Percentiles rank a stretch among this genome's conserved stretches.
phyloP scores from a whole-genome alignment of 2,888 invertebrate species.

The Nomada fucata region DNA sequence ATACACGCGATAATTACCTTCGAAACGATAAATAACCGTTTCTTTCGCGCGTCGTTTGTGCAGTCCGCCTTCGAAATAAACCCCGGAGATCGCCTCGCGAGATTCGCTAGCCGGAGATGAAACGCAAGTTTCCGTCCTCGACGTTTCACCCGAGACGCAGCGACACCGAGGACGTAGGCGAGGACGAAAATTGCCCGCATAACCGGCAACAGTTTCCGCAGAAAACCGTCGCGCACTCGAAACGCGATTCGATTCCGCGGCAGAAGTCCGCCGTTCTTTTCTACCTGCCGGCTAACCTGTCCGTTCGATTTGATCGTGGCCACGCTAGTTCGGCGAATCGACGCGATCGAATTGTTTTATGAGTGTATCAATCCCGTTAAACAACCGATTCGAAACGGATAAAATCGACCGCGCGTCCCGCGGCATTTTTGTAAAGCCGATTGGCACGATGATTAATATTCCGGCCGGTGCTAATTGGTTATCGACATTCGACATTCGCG shows the following conservation, averaged over 20 bases:
- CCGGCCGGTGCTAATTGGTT: slow-evolving; percentile 41
- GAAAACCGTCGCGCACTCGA: not conserved
- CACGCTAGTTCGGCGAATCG: too few species aligned
- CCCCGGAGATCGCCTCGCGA: not conserved
- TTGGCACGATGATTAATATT: slow-evolving; percentile 48
- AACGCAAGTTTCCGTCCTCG: not conserved
- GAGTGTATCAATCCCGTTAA: not conserved
- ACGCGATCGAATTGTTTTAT: too few species aligned
- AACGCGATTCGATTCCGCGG: not conserved
- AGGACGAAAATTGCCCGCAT: not conserved
- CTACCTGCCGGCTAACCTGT: too few species aligned
- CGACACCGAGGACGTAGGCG: not conserved
- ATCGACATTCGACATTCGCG: slow-evolving; percentile 18
- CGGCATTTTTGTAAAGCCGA: slow-evolving; percentile 56
- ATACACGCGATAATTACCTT: not conserved
- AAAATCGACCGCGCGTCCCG: not conserved
- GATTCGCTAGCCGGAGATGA: not conserved
- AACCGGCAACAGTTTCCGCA: not conserved
- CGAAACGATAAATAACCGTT: not conserved
- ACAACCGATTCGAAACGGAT: not conserved
- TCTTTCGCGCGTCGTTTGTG: not conserved
- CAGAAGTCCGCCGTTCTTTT: not conserved
- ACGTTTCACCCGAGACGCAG: too few species aligned
- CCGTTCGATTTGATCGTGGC: too few species aligned
- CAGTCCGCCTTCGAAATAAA: not conserved